A percentile compares a stretch with the other conserved stretches of the same genome.
These are phyloP conservation scores for Dasyurus viverrinus DNA, from an alignment of 2,113 vertebrate genomes.

Conservation along the genomic window DNA sequence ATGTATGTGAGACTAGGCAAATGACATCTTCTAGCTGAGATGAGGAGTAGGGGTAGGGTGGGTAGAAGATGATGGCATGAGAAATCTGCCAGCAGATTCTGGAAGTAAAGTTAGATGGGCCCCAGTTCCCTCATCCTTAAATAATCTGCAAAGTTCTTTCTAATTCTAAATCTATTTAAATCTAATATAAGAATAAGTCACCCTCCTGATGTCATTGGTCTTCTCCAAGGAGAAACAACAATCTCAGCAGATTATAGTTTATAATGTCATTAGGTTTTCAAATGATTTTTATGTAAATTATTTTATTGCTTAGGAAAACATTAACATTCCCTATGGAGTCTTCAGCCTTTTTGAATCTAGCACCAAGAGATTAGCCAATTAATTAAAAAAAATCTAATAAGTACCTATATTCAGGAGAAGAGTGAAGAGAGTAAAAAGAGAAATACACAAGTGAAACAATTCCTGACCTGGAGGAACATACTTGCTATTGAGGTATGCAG, in stretches of 20 bases:
- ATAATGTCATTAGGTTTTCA: background rate
- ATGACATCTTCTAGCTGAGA: background rate
- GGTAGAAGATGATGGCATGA: background rate
- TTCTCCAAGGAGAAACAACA: too few species aligned
- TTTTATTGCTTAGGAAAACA: background rate
- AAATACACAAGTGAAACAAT: background rate
- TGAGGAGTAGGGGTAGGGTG: background rate
- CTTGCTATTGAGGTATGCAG: background rate
- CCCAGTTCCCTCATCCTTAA: background rate
- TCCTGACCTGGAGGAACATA: background rate
- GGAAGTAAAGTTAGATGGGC: too few species aligned
- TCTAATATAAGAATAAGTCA: too few species aligned
- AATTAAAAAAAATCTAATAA: background rate
- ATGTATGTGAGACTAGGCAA: background rate
- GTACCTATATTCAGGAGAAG: background rate
- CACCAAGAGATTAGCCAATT: background rate
- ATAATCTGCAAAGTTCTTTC: background rate
- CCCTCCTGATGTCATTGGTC: too few species aligned
- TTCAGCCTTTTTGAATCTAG: background rate
- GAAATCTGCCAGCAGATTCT: background rate
- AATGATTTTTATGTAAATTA: background rate
- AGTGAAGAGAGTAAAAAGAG: background rate
- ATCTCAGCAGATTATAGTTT: background rate
- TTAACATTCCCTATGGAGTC: background rate
- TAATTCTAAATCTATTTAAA: background rate